Evolutionary conservation across 2,113 vertebrate species (phyloP), one percentile per base, ranked within the genome.

Genomic region (Eulemur macaco): DNA sequence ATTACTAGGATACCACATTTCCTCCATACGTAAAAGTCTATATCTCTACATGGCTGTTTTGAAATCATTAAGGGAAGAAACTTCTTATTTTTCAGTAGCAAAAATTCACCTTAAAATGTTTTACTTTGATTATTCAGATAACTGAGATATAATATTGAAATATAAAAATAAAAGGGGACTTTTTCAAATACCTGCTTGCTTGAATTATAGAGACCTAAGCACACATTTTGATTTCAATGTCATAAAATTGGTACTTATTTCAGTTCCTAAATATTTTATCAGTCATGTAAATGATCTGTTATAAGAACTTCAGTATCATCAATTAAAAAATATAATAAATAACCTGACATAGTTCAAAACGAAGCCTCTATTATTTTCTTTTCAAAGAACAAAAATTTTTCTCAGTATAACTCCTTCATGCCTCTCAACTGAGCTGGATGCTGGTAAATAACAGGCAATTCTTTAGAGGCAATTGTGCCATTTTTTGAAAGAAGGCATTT

Each of bases 301-400:
- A 82, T 3, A 89, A 68, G 27, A 96, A 95, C 42, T 78, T 91
- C 42, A 86, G 66, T 63, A 91, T 68, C 47, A 47, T 60, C 18
- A 71, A 78, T 68, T 98, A 68, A 78, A 97, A 91, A 92, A 73
- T 97, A 50, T 15, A 91, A 95, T 71, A 94, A 94, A 83, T 89
- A 89, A 91, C 17, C 13, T 80, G 39, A 77, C 37, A 90, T 0
- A 90, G 90, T 80, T 86, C 15, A 52, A 95, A 90, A 63, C 56
- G 76, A 73, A 83, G 18, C 54, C 34, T 47, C 50, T 93, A n/a
- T 83, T 94, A 86, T 92, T 97, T 96, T 95, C 69, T 74, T 90
- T 96, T 87, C 54, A 95, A 95, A 91, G 4, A 23, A 81, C 23
- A 91, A 31, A 92, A 56, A 86, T 60, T 58, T 94, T 94, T 82